Percentiles rank a stretch among this genome's conserved stretches.
These are phyloP conservation scores for Melozone crissalis DNA, from an alignment of 2,113 vertebrate species.

Conservation along the genomic window DNA sequence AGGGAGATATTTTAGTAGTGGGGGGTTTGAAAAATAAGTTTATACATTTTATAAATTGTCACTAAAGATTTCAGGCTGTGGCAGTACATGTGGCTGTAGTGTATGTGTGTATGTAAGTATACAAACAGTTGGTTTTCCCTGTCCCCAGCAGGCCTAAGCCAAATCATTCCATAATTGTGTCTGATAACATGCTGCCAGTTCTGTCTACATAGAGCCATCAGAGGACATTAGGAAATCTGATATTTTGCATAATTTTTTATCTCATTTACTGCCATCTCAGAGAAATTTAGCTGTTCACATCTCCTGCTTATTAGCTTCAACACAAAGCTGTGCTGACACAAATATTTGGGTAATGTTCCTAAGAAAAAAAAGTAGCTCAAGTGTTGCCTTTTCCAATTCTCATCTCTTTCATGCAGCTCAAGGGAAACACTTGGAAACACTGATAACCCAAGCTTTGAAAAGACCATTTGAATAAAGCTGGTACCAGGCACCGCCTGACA, in stretches of 20 bases:
- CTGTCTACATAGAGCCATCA: not conserved
- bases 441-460: not conserved
- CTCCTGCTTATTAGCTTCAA: not conserved
- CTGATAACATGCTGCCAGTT: not conserved
- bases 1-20: not conserved
- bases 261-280: not conserved
- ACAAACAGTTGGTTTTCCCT: not conserved
- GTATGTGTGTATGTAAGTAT: rapidly evolving
- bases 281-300: constrained; percentile 9
- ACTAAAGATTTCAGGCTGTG: not conserved
- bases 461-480: not conserved
- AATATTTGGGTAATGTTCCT: not conserved
- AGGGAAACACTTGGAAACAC: not conserved
- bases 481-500: not conserved
- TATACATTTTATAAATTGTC: not conserved
- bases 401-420: not conserved
- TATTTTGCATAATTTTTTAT: constrained; percentile 9
- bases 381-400: not conserved
- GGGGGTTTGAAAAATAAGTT: not conserved
- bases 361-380: not conserved
- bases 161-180: not conserved
- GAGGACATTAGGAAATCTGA: not conserved
- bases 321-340: not conserved
- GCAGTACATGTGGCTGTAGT: not conserved
- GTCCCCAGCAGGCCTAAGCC: not conserved